Conservation (phyloP, 2,888 invertebrate species). For the Lepidochitona cinerea region DNA sequence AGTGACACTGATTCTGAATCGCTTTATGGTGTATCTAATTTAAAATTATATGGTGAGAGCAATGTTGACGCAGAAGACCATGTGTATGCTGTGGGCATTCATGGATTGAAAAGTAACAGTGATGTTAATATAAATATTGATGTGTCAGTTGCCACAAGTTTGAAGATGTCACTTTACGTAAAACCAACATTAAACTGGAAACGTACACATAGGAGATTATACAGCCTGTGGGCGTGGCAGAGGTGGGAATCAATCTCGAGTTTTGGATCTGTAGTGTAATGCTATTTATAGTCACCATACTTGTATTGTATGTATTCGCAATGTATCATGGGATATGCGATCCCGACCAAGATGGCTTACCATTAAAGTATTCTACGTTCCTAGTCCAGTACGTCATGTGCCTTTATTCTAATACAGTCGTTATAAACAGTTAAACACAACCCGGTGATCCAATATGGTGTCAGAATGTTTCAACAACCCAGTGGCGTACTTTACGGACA, state of each 20-base stretch:
- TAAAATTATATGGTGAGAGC: neutral
- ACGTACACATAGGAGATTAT: constrained; percentile 2
- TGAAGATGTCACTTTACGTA: neutral
- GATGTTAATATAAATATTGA: neutral
- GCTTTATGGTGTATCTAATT: neutral
- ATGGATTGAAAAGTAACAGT: neutral
- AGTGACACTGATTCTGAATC: neutral
- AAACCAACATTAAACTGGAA: neutral
- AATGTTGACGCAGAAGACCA: neutral
- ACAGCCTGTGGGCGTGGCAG: neutral
- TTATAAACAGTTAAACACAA: no score
- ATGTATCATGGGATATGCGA: no score
- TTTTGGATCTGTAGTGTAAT: no score
- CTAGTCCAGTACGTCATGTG: no score
- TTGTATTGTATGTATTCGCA: no score
- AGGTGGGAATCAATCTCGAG: neutral
- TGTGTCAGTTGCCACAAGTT: constrained; percentile 14
- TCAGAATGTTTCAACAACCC: no score
- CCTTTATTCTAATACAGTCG: no score
- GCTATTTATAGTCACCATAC: no score
- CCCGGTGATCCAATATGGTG: no score
- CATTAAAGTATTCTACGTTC: no score
- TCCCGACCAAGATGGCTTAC: no score
- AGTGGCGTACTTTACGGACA: no score
- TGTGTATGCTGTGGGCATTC: neutral